Base-by-base conservation (phyloP, 2,113 vertebrate genomes). In the Paraplagusia blochii region DNA sequence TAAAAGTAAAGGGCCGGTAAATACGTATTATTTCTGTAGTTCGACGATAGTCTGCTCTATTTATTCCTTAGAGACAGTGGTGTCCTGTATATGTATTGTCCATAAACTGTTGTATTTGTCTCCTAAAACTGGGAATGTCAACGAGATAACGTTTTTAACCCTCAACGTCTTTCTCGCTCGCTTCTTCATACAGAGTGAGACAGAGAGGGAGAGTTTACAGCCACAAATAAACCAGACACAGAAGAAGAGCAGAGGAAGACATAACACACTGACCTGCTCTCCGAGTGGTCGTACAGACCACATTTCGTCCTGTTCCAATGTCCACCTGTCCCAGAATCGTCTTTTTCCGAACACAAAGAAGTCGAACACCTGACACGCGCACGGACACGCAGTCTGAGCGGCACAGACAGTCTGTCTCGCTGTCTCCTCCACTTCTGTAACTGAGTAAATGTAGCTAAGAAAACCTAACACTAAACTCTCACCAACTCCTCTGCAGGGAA, bases 201-300 rank as follows among this genome's bases (percentile, higher is more conserved):
- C 9, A 46, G 51, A 9, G 39, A 16, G 8, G 54, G 29, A 34
- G n/a, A 46, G 54, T 7, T 44, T 18, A 17, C 47, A 44, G 64
- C 69, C 76, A 9, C 67, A 77, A 72, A 84, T 77, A 82, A 73
- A 63, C 10, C 74, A 40, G 34, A 53, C 43, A 51, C 62, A 29
- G 53, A 45, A 54, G 15, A 73, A 17, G 42, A 33, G 35, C 12
- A 53, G 46, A 60, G 52, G 51, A 57, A 72, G 22, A 56, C 62
- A 15, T 62, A 42, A 84, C 22, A 29, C 22, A 29, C 87, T 62
- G 60, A 89, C 87, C 87, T 87, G 85, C 85, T 76, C 70, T 65
- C 14, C 63, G 1, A 61, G 82, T 73, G 84, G 74, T 70, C 81
- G 8, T 14, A 43, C 40, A 52, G 69, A 44, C 83, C 80, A 65